Evolutionary conservation across 2,888 invertebrate species (phyloP), one percentile per base, ranked within the genome.

Genomic region (Digitonthophagus gazella): DNA sequence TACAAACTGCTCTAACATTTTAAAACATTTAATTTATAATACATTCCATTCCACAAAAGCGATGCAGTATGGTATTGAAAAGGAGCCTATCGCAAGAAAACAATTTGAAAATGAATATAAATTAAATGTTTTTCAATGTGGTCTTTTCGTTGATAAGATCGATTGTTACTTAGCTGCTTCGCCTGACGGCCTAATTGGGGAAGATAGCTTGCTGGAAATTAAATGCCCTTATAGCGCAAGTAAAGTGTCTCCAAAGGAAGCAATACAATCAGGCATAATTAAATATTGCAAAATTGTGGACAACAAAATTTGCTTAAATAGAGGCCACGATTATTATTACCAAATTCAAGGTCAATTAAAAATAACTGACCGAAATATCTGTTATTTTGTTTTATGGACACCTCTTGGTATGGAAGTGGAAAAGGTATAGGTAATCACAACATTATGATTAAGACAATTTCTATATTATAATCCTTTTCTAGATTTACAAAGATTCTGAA

Each of bases 11-110:
- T 16, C 14, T 63, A 69, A 67, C 15, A 67, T 22, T 3, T 64
- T 73, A 6, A 70, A 66, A 55, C 15, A 19, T 20, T n/a, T 71
- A 16, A 57, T 72, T 64, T 73, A 68, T 57, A 5, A 18, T 2
- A 15, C n/a, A 5, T 68, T 68, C 65, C n/a, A 18, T n/a, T n/a
- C 19, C 0, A 61, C 19, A n/a, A 8, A 14, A 61, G 61, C 61
- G n/a, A 58, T 19, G 58, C 58, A 19, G 5, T 58, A 58, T 58
- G 58, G 58, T 14, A 15, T 58, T 18, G 61, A 61, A 16, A 61
- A 61, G n/a, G 61, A 61, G n/a, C 61, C 61, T n/a, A 19, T 61
- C 2, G 61, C 61, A 16, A 61, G 18, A 14, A 15, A 16, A n/a
- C 15, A 58, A 3, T 54, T 54, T 54, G 54, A 54, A 54, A 54